Conservation (phyloP, 2,888 invertebrate genomes). For the Agrotis ipsilon region DNA sequence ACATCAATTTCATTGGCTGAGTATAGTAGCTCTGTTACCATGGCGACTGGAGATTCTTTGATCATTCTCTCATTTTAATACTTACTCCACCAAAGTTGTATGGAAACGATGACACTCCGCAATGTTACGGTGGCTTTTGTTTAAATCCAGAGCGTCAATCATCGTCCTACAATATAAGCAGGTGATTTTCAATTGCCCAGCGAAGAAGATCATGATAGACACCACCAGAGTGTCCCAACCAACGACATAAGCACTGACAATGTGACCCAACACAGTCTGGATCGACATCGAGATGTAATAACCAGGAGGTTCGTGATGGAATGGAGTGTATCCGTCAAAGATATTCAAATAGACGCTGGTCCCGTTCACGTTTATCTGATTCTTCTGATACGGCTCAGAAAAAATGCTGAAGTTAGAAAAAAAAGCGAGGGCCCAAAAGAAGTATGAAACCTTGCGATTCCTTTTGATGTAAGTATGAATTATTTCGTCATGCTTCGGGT, state of each 20-base stretch:
- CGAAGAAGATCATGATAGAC: conserved; percentile 81
- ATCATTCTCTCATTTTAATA: neutral
- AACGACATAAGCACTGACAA: conserved; percentile 76
- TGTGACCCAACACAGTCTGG: conserved; percentile 76
- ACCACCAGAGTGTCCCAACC: conserved; percentile 80
- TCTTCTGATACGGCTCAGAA: conserved; percentile 77
- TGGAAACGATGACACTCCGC: conserved; percentile 75
- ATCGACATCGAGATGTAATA: conserved; percentile 78
- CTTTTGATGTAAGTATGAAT: conserved; percentile 71
- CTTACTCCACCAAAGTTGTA: conserved; percentile 71
- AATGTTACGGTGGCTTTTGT: conserved; percentile 73
- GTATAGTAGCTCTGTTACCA: no score
- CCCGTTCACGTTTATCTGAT: conserved; percentile 71
- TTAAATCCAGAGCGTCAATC: conserved; percentile 57
- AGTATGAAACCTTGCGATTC: conserved; percentile 76
- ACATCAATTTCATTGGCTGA: neutral
- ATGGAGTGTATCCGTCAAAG: conserved; percentile 80
- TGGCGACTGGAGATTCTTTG: no score
- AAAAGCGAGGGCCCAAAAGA: conserved; percentile 76
- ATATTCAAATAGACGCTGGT: conserved; percentile 74
- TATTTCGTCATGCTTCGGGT: conserved; percentile 61
- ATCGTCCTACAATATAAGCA: conserved; percentile 69
- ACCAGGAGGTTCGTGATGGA: conserved; percentile 74
- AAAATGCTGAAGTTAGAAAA: conserved; percentile 78
- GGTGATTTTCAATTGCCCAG: conserved; percentile 79